Evolutionary conservation across 1,140 invertebrate genomes (phyloP), one percentile per base, ranked within the genome.

Genomic region (Drosophila bipectinata): DNA sequence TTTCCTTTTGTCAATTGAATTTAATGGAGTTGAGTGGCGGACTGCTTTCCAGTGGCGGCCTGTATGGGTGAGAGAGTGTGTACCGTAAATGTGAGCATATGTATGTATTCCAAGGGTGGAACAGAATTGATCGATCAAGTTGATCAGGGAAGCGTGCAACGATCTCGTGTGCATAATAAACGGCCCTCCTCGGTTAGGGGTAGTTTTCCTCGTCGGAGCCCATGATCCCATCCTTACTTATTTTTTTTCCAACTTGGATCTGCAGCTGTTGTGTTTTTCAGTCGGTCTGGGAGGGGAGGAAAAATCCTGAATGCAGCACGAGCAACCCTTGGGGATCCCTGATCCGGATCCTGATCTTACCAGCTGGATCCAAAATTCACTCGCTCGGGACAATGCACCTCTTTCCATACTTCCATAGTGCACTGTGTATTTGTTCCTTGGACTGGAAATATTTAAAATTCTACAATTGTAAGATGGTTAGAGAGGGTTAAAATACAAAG

Each of bases 1-100:
- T 85, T 85, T 85, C 82, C 82, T 78, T 85, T 85, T 85, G 82
- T 85, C 82, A 82, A 85, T 87, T 87, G 83, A 79, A 85, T 85
- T 85, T 87, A 87, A 88, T 85, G 82, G 83, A 87, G 82, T 88
- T 87, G 80, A 62, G 66, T 64, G 52, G 64, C 64, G 53, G 45
- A 48, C 52, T 62, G 47, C 51, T 51, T 54, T 34, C 10, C 37
- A 53, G 52, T 21, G 26, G 26, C 26, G 26, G 26, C 6, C 26
- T 28, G 26, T 28, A 28, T 28, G 26, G 26, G 5, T 32, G 74
- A 57, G 66, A 61, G 45, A 55, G 62, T 60, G 76, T 26, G 9
- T 51, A 24, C 48, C 15, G 56, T 12, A 37, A 37, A 37, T 37
- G 34, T 12, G 10, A 12, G 10, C 34, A 37, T 37, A 37, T 37